phyloP scores from a whole-genome alignment of 1,140 invertebrate genomes.

The Aricia agestis region DNA sequence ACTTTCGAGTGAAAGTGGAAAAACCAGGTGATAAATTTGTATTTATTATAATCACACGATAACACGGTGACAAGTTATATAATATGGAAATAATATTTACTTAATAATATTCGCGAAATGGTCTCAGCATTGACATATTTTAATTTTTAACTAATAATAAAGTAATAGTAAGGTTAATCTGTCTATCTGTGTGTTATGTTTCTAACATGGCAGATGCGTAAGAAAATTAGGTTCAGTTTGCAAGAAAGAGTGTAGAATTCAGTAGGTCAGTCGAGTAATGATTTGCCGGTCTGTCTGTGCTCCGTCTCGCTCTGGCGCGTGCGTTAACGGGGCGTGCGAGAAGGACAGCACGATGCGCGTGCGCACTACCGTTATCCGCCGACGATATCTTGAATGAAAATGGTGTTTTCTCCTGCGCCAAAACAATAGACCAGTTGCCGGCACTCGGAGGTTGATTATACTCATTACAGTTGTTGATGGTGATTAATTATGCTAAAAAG shows the following conservation, averaged over 20 bases:
- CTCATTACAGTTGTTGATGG: neutral
- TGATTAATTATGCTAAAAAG: neutral
- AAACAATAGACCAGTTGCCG: slow-evolving; percentile 53
- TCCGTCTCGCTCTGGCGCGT: slow-evolving; percentile 36
- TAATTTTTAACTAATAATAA: too few relatives aligned
- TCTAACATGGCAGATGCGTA: neutral
- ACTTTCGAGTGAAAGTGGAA: too few relatives aligned
- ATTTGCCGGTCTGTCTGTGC: slow-evolving; percentile 37
- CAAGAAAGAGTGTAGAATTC: slow-evolving; percentile 68
- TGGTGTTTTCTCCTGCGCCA: slow-evolving; percentile 71
- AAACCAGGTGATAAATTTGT: too few relatives aligned
- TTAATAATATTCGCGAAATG: too few relatives aligned
- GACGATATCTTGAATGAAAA: slow-evolving; percentile 72
- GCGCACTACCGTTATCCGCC: slow-evolving; percentile 64
- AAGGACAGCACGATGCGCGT: slow-evolving; percentile 46
- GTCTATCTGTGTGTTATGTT: neutral
- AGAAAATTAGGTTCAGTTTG: slow-evolving; percentile 70
- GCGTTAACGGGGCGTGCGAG: slow-evolving; percentile 36
- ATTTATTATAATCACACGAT: too few relatives aligned
- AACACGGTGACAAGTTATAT: too few relatives aligned
- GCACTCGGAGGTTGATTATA: neutral
- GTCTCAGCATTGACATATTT: too few relatives aligned
- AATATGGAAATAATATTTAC: too few relatives aligned
- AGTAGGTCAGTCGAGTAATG: slow-evolving; percentile 76
- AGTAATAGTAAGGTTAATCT: too few relatives aligned